A percentile compares a stretch with the other conserved stretches of the same genome.
Evolutionary conservation across 2,888 invertebrate species (phyloP).

Genomic region (Rugalucina vietnamica): DNA sequence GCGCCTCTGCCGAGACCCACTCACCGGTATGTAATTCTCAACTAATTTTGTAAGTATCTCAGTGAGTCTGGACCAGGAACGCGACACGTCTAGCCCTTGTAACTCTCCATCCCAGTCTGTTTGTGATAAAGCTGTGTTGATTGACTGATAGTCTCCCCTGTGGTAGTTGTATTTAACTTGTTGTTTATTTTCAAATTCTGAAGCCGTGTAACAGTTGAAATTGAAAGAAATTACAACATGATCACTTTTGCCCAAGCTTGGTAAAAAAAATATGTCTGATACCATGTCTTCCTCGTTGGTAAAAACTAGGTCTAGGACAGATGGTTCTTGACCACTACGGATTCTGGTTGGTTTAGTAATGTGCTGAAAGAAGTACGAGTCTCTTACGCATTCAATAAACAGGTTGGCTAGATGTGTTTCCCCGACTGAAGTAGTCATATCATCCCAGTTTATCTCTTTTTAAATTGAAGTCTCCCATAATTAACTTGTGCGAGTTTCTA

Average conservation of each 20-base stretch:
- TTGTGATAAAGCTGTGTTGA: background rate
- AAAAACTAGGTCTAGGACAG: background rate
- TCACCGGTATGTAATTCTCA: no score
- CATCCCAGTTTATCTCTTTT: background rate
- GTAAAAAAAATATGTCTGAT: background rate
- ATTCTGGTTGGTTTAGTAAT: background rate
- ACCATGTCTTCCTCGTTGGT: no score
- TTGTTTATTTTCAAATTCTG: no score
- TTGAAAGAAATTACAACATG: no score
- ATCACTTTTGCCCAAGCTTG: background rate
- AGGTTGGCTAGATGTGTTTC: background rate
- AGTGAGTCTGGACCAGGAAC: background rate
- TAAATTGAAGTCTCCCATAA: no score
- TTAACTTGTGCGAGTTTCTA: background rate
- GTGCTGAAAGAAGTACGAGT: background rate
- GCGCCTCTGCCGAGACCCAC: background rate
- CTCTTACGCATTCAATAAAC: background rate
- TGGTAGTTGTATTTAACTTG: background rate
- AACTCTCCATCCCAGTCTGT: background rate
- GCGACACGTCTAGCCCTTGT: background rate
- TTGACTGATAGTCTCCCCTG: background rate
- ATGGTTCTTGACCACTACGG: background rate
- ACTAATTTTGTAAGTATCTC: background rate
- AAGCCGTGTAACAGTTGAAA: no score
- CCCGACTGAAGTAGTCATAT: background rate